A percentile compares a stretch with the other conserved stretches of the same genome.
phyloP scores from a whole-genome alignment of 2,797 vertebrate genomes.

The Aldrovandia affinis region DNA sequence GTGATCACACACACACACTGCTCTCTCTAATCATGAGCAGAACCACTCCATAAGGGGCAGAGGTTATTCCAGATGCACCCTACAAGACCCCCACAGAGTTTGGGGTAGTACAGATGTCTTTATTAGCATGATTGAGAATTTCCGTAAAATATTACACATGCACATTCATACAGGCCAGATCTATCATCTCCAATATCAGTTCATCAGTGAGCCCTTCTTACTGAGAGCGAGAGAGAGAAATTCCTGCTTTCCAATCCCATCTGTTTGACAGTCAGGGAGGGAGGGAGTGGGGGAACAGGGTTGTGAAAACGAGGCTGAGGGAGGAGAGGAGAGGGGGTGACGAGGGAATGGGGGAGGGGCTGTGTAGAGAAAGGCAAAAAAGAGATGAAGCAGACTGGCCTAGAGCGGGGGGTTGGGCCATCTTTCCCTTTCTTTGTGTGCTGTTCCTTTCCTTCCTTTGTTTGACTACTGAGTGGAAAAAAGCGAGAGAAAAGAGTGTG shows the following conservation, averaged over 20 bases:
- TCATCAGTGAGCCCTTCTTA: constrained; percentile 44
- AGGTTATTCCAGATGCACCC: neutral
- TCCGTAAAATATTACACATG: neutral
- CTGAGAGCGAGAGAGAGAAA: neutral
- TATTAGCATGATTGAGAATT: neutral
- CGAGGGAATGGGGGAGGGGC: constrained; percentile 58
- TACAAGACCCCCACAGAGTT: neutral
- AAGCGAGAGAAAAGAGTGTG: constrained; percentile 67
- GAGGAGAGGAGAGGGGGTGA: constrained; percentile 54
- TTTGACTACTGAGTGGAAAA: constrained; percentile 79
- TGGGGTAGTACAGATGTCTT: neutral
- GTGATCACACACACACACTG: neutral
- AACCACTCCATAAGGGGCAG: neutral
- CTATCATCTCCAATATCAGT: constrained; percentile 27
- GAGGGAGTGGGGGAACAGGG: constrained; percentile 4
- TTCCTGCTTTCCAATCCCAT: constrained; percentile 5
- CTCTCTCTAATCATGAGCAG: neutral
- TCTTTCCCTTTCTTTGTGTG: constrained; percentile 32
- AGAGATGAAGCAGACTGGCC: constrained; percentile 71
- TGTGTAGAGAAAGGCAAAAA: constrained; percentile 72
- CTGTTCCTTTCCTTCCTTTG: constrained; percentile 82
- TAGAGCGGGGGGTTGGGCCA: constrained; percentile 74
- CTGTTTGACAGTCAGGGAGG: constrained; percentile 30
- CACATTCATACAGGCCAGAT: constrained; percentile 33
- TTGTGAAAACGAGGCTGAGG: constrained; percentile 40